Conservation (phyloP, 2,797 vertebrate genomes). For the Salmo trutta region DNA sequence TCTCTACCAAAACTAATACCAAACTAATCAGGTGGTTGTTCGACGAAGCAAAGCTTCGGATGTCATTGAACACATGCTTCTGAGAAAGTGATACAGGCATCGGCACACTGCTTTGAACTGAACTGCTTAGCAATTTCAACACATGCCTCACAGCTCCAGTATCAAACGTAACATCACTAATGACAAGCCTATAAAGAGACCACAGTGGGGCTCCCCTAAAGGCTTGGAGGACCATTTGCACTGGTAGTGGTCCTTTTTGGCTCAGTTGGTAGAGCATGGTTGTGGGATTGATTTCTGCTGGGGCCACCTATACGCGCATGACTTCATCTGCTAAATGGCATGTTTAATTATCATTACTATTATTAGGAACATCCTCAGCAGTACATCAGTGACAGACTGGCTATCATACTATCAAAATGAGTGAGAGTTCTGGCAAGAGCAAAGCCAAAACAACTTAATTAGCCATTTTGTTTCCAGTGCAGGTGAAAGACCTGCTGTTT, state of each 20-base stretch:
- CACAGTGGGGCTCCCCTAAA: slow-evolving; percentile 25
- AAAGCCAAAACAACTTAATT: not conserved
- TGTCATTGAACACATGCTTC: no score
- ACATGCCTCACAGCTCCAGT: no score
- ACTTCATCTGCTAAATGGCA: not conserved
- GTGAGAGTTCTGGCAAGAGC: not conserved
- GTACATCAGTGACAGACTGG: not conserved
- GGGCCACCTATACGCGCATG: not conserved
- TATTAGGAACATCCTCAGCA: not conserved
- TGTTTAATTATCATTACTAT: not conserved
- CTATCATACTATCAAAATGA: not conserved
- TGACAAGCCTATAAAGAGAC: slow-evolving; percentile 11
- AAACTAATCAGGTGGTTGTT: no score
- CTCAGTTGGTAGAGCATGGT: not conserved
- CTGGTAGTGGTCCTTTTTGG: slow-evolving; percentile 7
- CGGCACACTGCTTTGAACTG: no score
- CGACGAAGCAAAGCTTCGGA: no score
- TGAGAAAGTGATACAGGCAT: no score
- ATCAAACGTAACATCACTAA: no score
- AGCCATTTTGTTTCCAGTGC: not conserved
- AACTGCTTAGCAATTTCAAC: no score
- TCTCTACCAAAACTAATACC: no score
- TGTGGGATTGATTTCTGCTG: not conserved
- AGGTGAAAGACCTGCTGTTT: not conserved
- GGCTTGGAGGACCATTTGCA: slow-evolving; percentile 17